A percentile compares a stretch with the other conserved stretches of the same genome.
These are phyloP conservation scores for Aythya baeri DNA, from an alignment of 2,113 vertebrate genomes.

Conservation along the genomic window DNA sequence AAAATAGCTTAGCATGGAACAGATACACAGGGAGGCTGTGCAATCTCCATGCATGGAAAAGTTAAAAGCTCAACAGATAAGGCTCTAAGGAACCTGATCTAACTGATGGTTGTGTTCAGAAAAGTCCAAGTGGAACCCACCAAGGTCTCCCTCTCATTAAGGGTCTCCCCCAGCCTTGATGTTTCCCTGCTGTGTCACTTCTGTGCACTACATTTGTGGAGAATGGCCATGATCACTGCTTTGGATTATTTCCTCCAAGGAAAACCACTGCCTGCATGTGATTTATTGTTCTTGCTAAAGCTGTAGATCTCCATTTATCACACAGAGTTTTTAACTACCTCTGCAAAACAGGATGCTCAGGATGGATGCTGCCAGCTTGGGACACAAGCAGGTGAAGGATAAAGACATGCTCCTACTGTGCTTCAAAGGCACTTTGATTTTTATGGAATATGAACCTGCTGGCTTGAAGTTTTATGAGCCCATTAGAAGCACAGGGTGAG, in stretches of 20 bases:
- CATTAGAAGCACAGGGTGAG: not conserved
- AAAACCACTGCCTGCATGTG: not conserved
- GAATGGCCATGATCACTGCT: accelerated
- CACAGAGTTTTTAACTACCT: not conserved
- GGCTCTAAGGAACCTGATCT: not conserved
- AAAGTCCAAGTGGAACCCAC: not conserved
- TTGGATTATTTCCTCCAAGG: not conserved
- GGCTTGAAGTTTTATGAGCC: constrained; percentile 4
- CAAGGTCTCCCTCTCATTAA: not conserved
- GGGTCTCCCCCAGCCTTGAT: accelerated
- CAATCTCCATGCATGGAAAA: accelerated
- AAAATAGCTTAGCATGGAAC: not conserved
- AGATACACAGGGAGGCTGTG: accelerated
- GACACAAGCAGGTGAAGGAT: not conserved
- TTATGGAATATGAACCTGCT: not conserved
- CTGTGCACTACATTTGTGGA: not conserved
- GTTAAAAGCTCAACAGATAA: not conserved
- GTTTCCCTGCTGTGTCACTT: not conserved
- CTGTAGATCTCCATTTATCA: not conserved
- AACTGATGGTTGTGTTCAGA: not conserved
- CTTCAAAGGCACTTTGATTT: not conserved
- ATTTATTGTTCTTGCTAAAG: not conserved
- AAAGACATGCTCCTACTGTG: not conserved
- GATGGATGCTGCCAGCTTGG: not conserved
- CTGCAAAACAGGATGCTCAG: not conserved